phyloP scores from a whole-genome alignment of 2,113 vertebrate species.

The Alaudala cheleensis region DNA sequence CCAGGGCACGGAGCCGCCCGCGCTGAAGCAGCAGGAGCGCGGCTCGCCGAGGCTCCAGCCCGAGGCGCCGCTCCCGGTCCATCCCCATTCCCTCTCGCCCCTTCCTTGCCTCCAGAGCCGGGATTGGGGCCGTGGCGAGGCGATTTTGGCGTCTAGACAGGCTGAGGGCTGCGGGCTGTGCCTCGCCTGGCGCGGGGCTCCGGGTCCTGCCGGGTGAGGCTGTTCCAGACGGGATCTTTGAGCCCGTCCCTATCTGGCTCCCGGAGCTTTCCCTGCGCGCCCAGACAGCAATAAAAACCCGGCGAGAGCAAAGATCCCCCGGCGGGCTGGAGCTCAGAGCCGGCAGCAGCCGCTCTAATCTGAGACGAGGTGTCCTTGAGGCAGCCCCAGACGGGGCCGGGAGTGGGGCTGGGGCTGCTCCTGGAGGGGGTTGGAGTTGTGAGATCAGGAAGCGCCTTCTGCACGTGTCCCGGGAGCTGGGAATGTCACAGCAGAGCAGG shows the following conservation, averaged over 20 bases:
- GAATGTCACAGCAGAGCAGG: too few species aligned
- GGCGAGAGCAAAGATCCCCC: slow-evolving; percentile 27
- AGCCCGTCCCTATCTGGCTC: not conserved
- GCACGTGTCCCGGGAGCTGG: accelerated
- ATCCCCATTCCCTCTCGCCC: not conserved
- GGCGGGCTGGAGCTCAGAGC: not conserved
- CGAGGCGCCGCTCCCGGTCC: not conserved
- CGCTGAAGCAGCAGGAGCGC: not conserved
- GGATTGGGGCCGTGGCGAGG: not conserved
- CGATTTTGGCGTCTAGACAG: not conserved
- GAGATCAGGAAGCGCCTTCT: accelerated
- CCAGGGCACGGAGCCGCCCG: not conserved
- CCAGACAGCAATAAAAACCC: not conserved
- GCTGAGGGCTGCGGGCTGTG: slow-evolving; percentile 5
- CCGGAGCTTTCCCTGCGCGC: not conserved
- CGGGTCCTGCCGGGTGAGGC: not conserved
- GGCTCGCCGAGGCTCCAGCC: not conserved
- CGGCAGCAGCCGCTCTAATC: not conserved
- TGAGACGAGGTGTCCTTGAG: not conserved
- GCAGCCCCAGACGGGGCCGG: not conserved
- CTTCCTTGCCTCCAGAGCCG: not conserved
- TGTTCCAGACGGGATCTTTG: not conserved
- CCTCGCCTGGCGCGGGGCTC: not conserved
- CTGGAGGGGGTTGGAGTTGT: not conserved
- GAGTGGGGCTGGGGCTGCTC: not conserved